Conservation (phyloP, 2,797 vertebrate genomes). For the Miopithecus talapoin region DNA sequence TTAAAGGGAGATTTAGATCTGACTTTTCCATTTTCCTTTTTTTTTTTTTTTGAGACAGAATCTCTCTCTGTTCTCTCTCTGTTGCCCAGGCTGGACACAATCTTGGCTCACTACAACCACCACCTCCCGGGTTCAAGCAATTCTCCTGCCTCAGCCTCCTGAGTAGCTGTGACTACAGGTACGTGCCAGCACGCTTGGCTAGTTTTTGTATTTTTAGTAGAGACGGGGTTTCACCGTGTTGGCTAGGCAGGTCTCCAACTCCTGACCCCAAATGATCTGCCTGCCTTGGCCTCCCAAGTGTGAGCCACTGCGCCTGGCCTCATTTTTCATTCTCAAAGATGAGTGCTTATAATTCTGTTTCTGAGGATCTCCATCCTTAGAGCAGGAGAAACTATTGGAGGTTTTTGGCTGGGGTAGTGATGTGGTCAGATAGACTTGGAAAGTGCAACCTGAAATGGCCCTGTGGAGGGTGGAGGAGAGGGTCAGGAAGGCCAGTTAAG, state of each 20-base stretch:
- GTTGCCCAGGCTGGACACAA: background rate
- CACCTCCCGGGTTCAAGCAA: background rate
- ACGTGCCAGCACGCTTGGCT: background rate
- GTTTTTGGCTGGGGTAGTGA: background rate
- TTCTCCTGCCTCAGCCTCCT: background rate
- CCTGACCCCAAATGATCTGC: background rate
- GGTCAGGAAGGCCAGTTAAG: background rate
- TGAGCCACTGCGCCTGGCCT: background rate
- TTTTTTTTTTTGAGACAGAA: background rate
- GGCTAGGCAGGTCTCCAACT: background rate
- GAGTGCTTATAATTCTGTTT: background rate
- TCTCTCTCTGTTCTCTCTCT: background rate
- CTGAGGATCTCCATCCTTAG: background rate
- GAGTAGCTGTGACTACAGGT: background rate
- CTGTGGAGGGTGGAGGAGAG: background rate
- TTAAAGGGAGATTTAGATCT: background rate
- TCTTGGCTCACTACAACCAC: background rate
- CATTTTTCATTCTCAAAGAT: background rate
- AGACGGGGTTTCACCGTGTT: background rate
- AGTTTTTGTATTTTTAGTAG: background rate
- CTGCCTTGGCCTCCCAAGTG: background rate
- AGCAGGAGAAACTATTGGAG: background rate
- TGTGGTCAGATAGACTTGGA: background rate
- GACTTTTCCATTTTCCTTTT: background rate
- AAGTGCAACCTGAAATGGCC: background rate